Conservation (phyloP, 2,113 vertebrate genomes). For the human (Homo sapiens) region DNA sequence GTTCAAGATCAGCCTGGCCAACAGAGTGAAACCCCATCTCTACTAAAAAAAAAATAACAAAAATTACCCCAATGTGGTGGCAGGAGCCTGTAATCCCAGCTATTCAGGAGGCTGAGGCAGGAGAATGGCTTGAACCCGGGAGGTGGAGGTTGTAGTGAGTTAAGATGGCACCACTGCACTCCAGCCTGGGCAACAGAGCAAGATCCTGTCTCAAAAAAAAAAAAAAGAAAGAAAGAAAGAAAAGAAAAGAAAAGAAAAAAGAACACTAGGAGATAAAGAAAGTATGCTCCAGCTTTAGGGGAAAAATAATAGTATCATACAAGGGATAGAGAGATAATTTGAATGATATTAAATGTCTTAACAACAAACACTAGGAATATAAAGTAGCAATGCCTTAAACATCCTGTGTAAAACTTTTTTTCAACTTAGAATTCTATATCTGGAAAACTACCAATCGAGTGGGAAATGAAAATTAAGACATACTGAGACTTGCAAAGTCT, state of each 20-base stretch:
- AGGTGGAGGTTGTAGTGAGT: neutral
- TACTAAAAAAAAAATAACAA: no score
- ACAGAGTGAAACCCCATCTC: no score
- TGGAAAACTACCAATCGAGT: neutral
- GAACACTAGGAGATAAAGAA: neutral
- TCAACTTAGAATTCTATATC: neutral
- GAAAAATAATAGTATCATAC: neutral
- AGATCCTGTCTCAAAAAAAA: neutral
- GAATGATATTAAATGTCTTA: neutral
- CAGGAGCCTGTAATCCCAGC: neutral
- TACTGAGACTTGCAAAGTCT: neutral
- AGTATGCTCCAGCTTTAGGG: neutral
- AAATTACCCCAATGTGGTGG: no score
- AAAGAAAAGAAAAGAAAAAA: neutral
- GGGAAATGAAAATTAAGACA: neutral
- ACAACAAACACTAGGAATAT: slow-evolving; percentile 7
- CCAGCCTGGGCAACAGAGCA: neutral
- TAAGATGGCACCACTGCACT: neutral
- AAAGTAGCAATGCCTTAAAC: slow-evolving; percentile 1
- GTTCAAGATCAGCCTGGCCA: no score
- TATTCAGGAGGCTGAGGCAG: neutral
- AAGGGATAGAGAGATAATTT: neutral
- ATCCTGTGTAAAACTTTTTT: neutral
- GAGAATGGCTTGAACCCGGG: neutral
- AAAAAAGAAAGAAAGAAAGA: neutral